Evolutionary conservation across 1,140 invertebrate genomes (phyloP), one percentile per base, ranked within the genome.

Genomic region (Halictus rubicundus): DNA sequence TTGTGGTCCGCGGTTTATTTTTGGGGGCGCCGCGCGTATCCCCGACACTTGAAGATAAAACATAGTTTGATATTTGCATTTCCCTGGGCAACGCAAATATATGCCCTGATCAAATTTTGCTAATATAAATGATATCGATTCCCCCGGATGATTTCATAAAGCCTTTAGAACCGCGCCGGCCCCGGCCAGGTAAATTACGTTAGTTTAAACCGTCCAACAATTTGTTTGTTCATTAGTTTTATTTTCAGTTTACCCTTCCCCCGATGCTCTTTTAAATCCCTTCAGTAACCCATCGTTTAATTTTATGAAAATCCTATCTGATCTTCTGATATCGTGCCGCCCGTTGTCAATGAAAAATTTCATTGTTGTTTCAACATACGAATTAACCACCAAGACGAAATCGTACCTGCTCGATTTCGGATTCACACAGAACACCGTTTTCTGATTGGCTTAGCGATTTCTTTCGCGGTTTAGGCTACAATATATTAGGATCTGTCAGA

Each of bases 81-180:
- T 16, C 10, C 52, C 19, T 1, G 27, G 16, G 1, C 73, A 32
- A 16, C 52, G 37, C 39, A 76, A 76, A 68, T 76, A 68, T 25
- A 46, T 32, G 42, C 10, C 64, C 19, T 12, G 52, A 73, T 64
- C 27, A 68, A 68, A 59, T 76, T 76, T 76, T 39, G 66, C 57
- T 76, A 68, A 68, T 68, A 59, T n/a, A 42, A 68, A 76, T 46
- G 52, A 76, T 76, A 76, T 76, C n/a, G 49, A 37, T 59, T 68
- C 39, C 12, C 37, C 27, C 25, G 25, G 25, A 27, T 21, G 37
- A 68, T 59, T 59, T 42, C 21, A 46, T 10, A 37, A 57, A 68
- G 25, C 49, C 21, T 46, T 68, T 76, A 68, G 23, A 39, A 76
- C 19, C 60, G 42, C 21, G 2, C 19, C 49, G 42, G 1, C 12